phyloP scores from a whole-genome alignment of 2,888 invertebrate species.

The Oxystoma pomonae region DNA sequence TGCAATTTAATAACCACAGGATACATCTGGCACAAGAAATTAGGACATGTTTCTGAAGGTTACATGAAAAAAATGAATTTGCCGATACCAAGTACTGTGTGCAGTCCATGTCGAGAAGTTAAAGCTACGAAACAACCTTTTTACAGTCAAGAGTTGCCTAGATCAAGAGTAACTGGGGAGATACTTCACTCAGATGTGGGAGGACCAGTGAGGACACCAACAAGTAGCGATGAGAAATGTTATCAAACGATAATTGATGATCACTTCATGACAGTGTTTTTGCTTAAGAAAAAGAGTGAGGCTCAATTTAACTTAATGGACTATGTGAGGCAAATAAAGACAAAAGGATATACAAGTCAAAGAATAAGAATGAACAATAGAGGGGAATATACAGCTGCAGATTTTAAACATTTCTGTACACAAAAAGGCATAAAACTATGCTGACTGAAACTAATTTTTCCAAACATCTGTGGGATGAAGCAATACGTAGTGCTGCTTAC shows the following conservation, averaged over 20 bases:
- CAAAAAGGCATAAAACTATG: slow-evolving; percentile 5
- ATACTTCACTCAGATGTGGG: too few relatives aligned
- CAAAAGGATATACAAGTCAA: neutral
- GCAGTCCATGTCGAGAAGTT: neutral
- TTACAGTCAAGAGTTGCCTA: neutral
- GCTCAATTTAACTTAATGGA: neutral
- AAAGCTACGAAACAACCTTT: neutral
- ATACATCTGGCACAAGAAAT: neutral
- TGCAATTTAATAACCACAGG: neutral
- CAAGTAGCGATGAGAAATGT: too few relatives aligned
- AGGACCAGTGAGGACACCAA: too few relatives aligned
- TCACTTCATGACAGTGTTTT: neutral
- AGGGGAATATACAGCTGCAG: slow-evolving; percentile 2
- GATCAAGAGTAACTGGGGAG: neutral
- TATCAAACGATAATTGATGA: neutral
- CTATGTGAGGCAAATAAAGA: neutral
- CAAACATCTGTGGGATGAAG: slow-evolving; percentile 2
- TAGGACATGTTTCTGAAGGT: neutral
- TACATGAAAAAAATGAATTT: neutral
- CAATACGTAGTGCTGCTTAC: neutral
- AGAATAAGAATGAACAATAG: neutral
- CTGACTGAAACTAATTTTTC: neutral
- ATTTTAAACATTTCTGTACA: slow-evolving; percentile 1
- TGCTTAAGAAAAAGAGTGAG: neutral
- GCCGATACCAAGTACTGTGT: neutral